Conservation (phyloP, 2,888 invertebrate species). For the Eupithecia subfuscata region DNA sequence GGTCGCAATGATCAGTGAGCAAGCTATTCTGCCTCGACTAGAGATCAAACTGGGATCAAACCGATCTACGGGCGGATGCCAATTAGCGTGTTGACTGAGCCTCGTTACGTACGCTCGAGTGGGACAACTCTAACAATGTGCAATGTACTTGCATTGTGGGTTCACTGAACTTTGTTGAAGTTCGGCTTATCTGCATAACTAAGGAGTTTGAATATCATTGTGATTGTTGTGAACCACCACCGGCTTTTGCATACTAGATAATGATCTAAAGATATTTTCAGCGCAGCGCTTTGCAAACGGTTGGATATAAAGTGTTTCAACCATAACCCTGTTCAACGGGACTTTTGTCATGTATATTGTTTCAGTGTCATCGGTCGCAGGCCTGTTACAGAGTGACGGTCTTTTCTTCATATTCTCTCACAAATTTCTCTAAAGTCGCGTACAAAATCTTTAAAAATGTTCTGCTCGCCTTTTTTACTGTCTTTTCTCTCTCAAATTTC, state of each 20-base stretch:
- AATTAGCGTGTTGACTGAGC: slow-evolving; percentile 48
- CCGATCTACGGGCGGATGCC: slow-evolving; percentile 45
- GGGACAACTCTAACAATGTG: slow-evolving; percentile 30
- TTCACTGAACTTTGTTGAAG: slow-evolving; percentile 20
- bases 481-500: no score
- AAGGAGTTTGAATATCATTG: background rate
- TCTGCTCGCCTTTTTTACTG: no score
- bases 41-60: slow-evolving; percentile 43
- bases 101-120: slow-evolving; percentile 38
- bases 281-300: background rate
- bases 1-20: background rate
- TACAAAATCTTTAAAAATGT: no score
- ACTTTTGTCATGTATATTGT: background rate
- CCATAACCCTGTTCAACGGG: background rate
- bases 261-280: background rate
- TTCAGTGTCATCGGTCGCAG: background rate
- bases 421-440: no score
- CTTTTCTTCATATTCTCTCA: no score
- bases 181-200: background rate
- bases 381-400: background rate
- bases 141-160: slow-evolving; percentile 29
- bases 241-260: background rate
- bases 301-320: background rate
- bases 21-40: slow-evolving; percentile 22
- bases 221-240: background rate